A percentile compares a stretch with the other conserved stretches of the same genome.
phyloP scores from a whole-genome alignment of 2,888 invertebrate species.

The Cepaea hortensis region DNA sequence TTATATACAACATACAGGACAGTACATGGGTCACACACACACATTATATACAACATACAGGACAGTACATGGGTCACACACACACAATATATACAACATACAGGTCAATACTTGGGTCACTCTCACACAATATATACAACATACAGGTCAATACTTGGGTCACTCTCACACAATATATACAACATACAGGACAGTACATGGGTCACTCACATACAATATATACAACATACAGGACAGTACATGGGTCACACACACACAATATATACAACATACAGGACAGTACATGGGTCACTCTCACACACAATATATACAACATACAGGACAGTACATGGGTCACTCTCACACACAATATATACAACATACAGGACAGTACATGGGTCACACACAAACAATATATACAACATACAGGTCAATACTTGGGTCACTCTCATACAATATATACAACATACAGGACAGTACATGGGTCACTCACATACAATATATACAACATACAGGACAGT shows the following conservation, averaged over 20 bases:
- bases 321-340: background rate
- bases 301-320: background rate
- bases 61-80: background rate
- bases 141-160: background rate
- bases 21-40: background rate
- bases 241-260: too few species aligned
- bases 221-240: background rate
- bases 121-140: background rate
- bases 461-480: background rate
- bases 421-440: too few species aligned
- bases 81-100: too few species aligned
- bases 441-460: too few species aligned
- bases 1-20: background rate
- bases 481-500: background rate
- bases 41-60: background rate
- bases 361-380: background rate
- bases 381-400: background rate
- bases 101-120: too few species aligned
- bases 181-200: background rate
- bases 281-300: too few species aligned
- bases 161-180: background rate
- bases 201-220: background rate
- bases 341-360: background rate
- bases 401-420: background rate
- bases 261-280: too few species aligned